Evolutionary conservation across 1,140 invertebrate species (phyloP).

Genomic region (Micrasema longulum): DNA sequence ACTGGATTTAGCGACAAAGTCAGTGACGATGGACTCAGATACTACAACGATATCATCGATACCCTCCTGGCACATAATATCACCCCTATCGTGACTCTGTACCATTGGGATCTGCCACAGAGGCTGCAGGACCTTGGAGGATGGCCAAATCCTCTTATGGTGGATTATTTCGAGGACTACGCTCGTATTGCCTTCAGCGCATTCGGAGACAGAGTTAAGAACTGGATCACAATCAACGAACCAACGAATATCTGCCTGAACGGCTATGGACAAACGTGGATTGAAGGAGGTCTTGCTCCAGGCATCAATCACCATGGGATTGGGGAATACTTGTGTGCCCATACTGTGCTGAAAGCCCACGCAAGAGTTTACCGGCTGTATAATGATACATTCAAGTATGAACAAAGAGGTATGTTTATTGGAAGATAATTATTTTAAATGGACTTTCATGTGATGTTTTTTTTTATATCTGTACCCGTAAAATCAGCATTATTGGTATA

Average conservation of each 20-base stretch:
- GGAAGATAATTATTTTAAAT: too few species aligned
- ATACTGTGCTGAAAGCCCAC: constrained; percentile 73
- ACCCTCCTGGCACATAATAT: constrained; percentile 64
- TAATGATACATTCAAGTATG: constrained; percentile 70
- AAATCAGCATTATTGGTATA: too few species aligned
- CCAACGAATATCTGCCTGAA: constrained; percentile 64
- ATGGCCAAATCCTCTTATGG: constrained; percentile 55
- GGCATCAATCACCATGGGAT: constrained; percentile 55
- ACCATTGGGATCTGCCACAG: constrained; percentile 57
- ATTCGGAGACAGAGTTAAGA: constrained; percentile 66
- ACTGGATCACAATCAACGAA: constrained; percentile 70
- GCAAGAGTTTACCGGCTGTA: constrained; percentile 75
- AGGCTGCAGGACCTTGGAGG: constrained; percentile 56
- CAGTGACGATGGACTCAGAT: constrained; percentile 66
- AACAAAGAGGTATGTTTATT: constrained; percentile 72
- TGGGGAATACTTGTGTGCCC: constrained; percentile 70
- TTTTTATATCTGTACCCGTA: too few species aligned
- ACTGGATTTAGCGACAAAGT: constrained; percentile 61
- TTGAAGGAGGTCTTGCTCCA: constrained; percentile 57
- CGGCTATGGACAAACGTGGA: constrained; percentile 59
- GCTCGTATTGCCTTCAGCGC: constrained; percentile 63
- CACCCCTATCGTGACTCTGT: constrained; percentile 61
- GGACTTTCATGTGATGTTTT: too few species aligned
- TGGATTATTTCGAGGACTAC: constrained; percentile 67
- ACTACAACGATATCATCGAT: constrained; percentile 69